Percentiles rank a stretch among this genome's conserved stretches.
These are phyloP conservation scores for Hymenochirus boettgeri DNA, from an alignment of 2,113 vertebrate species.

Conservation along the genomic window DNA sequence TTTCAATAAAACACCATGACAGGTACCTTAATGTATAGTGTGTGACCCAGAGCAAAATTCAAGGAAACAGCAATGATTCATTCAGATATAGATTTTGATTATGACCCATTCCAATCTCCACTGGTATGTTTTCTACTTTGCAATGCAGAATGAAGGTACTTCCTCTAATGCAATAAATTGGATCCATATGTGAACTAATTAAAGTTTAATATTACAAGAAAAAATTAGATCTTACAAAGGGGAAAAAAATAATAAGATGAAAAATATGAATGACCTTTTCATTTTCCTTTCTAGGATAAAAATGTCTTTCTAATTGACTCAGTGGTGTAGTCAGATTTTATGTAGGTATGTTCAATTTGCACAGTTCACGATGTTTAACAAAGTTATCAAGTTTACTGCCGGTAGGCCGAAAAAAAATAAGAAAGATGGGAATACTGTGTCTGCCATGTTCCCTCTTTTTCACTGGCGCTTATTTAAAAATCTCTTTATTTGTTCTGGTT, in stretches of 20 bases:
- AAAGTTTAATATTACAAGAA: constrained; percentile 35
- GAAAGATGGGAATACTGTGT: no score
- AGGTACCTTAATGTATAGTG: no score
- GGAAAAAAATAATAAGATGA: constrained; percentile 27
- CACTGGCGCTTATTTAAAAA: no score
- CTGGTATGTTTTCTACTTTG: constrained; percentile 14
- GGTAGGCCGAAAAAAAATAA: background rate
- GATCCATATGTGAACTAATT: constrained; percentile 34
- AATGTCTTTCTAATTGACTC: constrained; percentile 35
- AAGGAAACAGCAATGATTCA: background rate
- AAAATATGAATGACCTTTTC: constrained; percentile 37
- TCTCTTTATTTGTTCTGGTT: no score
- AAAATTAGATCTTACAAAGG: constrained; percentile 17
- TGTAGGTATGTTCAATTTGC: constrained; percentile 21
- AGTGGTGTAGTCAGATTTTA: constrained; percentile 31
- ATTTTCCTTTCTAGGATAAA: constrained; percentile 10
- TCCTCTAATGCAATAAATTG: constrained; percentile 11
- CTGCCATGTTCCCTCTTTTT: no score
- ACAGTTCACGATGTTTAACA: constrained; percentile 21
- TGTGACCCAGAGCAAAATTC: no score
- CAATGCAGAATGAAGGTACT: constrained; percentile 14
- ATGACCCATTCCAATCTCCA: constrained; percentile 9
- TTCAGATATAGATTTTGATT: background rate
- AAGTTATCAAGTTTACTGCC: constrained; percentile 19
- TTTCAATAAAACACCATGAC: no score